Conservation (phyloP, 2,797 vertebrate genomes). For the Xenopus petersii region DNA sequence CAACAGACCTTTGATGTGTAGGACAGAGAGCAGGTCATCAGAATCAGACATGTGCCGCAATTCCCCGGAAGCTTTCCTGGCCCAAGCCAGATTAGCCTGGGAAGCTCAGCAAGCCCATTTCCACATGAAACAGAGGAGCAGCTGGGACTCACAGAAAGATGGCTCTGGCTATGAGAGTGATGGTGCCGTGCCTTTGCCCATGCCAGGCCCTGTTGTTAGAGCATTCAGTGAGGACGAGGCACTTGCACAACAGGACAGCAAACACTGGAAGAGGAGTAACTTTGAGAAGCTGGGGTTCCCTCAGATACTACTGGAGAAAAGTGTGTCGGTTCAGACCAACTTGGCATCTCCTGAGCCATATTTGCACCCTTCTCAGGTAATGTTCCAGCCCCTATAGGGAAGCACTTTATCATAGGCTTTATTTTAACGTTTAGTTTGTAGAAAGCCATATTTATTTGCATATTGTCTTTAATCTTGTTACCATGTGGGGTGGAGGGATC, state of each 20-base stretch:
- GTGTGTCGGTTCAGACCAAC: constrained; percentile 92
- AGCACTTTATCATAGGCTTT: too few species aligned
- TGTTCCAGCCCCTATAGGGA: neutral
- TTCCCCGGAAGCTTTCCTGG: constrained; percentile 72
- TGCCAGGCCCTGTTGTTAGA: constrained; percentile 89
- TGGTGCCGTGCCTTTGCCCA: constrained; percentile 80
- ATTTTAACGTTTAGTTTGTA: too few species aligned
- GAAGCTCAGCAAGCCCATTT: constrained; percentile 87
- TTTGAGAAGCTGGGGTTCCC: constrained; percentile 91
- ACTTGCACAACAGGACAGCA: constrained; percentile 83
- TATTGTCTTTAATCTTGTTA: too few species aligned
- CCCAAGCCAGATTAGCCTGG: constrained; percentile 85
- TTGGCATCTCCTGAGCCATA: constrained; percentile 91
- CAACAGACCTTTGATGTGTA: constrained; percentile 51
- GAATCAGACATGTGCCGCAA: constrained; percentile 54
- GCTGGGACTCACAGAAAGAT: constrained; percentile 84
- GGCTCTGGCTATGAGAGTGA: constrained; percentile 91
- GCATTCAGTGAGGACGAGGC: constrained; percentile 96
- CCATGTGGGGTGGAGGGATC: too few species aligned
- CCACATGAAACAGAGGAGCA: constrained; percentile 86
- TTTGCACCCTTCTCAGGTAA: constrained; percentile 94
- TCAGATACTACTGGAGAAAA: constrained; percentile 91
- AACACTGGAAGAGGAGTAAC: constrained; percentile 87
- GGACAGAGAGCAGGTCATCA: constrained; percentile 57
- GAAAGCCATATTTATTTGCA: too few species aligned